Evolutionary conservation across 2,113 vertebrate species (phyloP).

Genomic region (Ursus arctos): DNA sequence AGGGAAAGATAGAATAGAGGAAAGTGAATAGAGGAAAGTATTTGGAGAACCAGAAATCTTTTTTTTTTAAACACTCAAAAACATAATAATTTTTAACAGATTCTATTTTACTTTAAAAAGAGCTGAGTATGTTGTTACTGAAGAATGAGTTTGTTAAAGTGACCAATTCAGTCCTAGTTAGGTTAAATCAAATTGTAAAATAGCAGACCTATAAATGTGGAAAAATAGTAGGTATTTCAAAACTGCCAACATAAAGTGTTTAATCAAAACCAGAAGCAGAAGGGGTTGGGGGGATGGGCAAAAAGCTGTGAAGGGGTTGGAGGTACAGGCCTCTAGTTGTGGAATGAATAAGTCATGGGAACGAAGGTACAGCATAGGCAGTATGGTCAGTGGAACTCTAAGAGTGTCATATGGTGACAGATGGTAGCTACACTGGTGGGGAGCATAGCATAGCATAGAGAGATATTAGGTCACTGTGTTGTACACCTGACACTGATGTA

Average conservation of each 20-base stretch:
- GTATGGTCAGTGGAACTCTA: neutral
- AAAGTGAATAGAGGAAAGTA: neutral
- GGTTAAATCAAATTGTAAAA: slow-evolving; percentile 2
- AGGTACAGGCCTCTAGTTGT: neutral
- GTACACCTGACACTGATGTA: neutral
- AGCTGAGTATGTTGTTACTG: neutral
- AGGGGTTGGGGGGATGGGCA: neutral
- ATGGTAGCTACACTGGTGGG: neutral
- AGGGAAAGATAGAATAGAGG: neutral
- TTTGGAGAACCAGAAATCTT: neutral
- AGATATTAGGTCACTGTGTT: neutral
- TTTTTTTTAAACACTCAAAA: neutral
- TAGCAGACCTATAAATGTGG: neutral
- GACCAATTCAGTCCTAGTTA: slow-evolving; percentile 2
- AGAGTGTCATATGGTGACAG: neutral
- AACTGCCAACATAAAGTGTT: slow-evolving; percentile 53
- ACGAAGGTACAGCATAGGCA: neutral
- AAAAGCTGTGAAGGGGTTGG: neutral
- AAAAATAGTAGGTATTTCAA: slow-evolving; percentile 37
- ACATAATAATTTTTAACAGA: neutral
- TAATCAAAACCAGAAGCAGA: neutral
- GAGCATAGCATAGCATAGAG: neutral
- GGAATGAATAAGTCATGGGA: neutral
- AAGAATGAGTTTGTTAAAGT: slow-evolving; percentile 26
- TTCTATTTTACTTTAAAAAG: slow-evolving; percentile 35